These are phyloP conservation scores for Pterocles orientalis DNA, from an alignment of 2,113 vertebrate species.

Conservation along the genomic window DNA sequence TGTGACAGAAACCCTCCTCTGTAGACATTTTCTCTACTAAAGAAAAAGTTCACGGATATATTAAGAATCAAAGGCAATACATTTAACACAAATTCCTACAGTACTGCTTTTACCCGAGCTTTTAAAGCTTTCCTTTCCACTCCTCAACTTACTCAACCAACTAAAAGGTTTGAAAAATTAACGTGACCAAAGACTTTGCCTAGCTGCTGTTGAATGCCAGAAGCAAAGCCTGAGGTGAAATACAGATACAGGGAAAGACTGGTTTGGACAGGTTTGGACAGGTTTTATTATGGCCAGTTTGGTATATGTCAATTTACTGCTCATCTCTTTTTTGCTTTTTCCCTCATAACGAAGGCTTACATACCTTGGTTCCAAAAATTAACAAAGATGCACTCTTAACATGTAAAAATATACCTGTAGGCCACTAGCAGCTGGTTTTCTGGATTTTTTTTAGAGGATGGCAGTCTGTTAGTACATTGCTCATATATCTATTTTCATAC, in stretches of 20 bases:
- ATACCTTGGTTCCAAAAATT: neutral
- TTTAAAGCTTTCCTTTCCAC: constrained; percentile 31
- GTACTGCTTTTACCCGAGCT: neutral
- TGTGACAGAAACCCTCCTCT: neutral
- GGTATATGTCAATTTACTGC: neutral
- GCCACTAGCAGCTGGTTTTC: neutral
- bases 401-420: neutral
- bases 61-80: neutral
- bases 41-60: neutral
- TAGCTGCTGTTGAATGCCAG: neutral
- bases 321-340: neutral
- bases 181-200: constrained; percentile 7
- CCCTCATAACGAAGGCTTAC: neutral
- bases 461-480: neutral
- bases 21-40: neutral
- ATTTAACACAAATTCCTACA: constrained; percentile 1
- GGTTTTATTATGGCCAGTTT: neutral
- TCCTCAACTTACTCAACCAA: neutral
- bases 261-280: constrained; percentile 15
- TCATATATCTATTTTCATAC: neutral
- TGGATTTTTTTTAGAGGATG: neutral
- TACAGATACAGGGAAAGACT: neutral
- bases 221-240: constrained; percentile 41
- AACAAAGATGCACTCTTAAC: neutral
- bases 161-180: constrained; percentile 35